Conservation (phyloP, 2,113 vertebrate genomes). For the Cranoglanis bouderius region DNA sequence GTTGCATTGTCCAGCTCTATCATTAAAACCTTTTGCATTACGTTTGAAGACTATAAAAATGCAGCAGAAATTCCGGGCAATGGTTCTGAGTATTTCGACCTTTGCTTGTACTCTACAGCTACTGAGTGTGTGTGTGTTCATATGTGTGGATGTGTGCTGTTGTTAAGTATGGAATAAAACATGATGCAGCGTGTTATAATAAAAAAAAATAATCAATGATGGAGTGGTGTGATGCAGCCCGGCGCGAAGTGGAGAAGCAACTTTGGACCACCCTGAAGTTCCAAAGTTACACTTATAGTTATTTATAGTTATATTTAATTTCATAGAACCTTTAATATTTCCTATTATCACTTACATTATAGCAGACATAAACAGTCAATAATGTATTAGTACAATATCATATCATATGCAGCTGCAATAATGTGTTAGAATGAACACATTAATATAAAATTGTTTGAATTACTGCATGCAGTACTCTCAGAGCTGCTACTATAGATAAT, state of each 20-base stretch:
- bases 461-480: neutral
- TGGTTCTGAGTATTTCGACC: slow-evolving; percentile 42
- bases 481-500: neutral
- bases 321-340: neutral
- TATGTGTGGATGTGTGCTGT: slow-evolving; percentile 44
- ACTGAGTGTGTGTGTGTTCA: slow-evolving; percentile 54
- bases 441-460: neutral
- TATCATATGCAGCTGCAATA: too few relatives aligned
- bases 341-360: neutral
- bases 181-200: neutral
- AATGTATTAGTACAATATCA: neutral
- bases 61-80: slow-evolving; percentile 41
- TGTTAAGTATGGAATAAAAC: slow-evolving; percentile 23
- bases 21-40: slow-evolving; percentile 37
- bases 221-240: neutral
- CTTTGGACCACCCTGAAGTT: neutral
- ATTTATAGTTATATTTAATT: neutral
- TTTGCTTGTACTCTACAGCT: slow-evolving; percentile 31
- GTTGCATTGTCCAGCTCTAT: slow-evolving; percentile 31
- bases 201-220: neutral
- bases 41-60: slow-evolving; percentile 31
- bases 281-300: neutral
- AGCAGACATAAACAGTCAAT: neutral
- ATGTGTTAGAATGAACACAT: neutral
- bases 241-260: neutral